phyloP scores from a whole-genome alignment of 2,113 vertebrate species.

The Dicerorhinus sumatrensis region DNA sequence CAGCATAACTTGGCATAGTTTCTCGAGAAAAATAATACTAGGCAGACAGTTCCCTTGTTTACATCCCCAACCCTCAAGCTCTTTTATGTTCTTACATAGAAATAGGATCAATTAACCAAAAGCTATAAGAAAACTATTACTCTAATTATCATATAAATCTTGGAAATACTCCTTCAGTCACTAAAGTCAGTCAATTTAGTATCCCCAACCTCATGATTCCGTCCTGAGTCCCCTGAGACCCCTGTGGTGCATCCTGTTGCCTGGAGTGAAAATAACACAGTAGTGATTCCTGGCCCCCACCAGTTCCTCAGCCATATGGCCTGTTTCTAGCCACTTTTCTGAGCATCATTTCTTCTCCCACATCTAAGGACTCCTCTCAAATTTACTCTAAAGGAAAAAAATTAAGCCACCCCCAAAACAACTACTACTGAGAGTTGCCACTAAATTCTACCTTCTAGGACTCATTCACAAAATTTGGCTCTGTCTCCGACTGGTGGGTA shows the following conservation, averaged over 20 bases:
- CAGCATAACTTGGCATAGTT: neutral
- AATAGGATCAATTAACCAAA: neutral
- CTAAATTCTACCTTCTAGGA: neutral
- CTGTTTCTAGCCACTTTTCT: neutral
- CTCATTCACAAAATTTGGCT: neutral
- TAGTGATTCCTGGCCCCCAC: neutral
- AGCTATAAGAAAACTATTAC: neutral
- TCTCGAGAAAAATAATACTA: neutral
- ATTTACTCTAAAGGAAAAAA: neutral
- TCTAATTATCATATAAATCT: neutral
- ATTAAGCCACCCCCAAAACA: neutral
- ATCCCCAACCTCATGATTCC: neutral
- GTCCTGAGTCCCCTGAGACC: neutral
- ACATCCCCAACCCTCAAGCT: neutral
- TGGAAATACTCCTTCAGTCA: neutral
- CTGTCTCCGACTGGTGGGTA: neutral
- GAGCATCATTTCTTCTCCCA: neutral
- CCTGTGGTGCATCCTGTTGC: accelerated
- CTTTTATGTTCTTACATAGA: neutral
- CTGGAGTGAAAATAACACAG: neutral
- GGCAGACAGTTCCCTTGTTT: neutral
- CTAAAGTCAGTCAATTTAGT: neutral
- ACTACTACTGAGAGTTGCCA: neutral
- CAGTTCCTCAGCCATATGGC: neutral
- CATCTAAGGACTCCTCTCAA: neutral